phyloP scores from a whole-genome alignment of 2,113 vertebrate species.

The Tachycineta bicolor region DNA sequence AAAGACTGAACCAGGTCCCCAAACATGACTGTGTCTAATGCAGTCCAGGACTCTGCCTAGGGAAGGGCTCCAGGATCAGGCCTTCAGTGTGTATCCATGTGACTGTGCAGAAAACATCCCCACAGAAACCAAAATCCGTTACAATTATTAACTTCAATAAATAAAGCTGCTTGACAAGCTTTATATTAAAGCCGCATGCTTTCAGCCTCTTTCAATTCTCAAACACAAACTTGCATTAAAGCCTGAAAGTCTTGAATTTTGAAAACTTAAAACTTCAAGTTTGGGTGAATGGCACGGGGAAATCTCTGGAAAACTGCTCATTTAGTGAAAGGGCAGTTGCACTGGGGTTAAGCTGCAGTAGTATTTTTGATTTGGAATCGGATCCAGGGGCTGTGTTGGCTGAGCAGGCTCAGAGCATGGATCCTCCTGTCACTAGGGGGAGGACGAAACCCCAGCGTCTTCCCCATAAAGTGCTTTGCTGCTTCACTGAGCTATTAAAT shows the following conservation, averaged over 20 bases:
- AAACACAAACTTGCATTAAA: background rate
- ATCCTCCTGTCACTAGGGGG: slow-evolving; percentile 11
- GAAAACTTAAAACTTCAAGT: background rate
- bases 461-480: background rate
- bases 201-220: background rate
- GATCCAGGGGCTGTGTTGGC: accelerated
- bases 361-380: background rate
- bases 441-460: background rate
- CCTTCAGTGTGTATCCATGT: accelerated
- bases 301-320: background rate
- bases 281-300: accelerated
- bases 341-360: background rate
- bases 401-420: background rate
- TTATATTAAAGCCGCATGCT: background rate
- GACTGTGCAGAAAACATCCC: background rate
- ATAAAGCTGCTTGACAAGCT: background rate
- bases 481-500: background rate
- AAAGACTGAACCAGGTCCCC: background rate
- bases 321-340: background rate
- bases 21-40: background rate
- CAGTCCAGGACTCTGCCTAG: background rate
- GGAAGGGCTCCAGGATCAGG: background rate
- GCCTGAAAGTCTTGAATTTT: background rate
- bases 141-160: background rate
- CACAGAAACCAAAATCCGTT: background rate